phyloP scores from a whole-genome alignment of 23 tunicate genomes.

The Halocynthia aurantium region DNA sequence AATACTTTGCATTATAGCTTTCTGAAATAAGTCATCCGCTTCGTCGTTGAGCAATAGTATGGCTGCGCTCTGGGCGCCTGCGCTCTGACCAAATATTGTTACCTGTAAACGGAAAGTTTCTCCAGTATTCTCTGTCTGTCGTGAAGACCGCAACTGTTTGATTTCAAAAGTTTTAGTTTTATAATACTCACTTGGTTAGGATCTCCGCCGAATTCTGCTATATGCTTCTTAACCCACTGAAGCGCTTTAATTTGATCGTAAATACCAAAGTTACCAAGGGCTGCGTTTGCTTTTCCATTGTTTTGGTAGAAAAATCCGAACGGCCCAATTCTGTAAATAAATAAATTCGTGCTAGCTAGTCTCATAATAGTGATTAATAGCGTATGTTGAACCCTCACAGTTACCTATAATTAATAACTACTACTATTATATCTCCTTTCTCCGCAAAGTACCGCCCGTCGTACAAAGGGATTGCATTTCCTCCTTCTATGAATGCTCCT shows the following conservation, averaged over 20 bases:
- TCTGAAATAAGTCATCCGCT: slow-evolving; percentile 43
- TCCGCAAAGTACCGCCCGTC: slow-evolving; percentile 54
- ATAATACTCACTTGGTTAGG: slow-evolving; percentile 27
- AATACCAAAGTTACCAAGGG: slow-evolving; percentile 54
- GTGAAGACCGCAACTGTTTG: background rate
- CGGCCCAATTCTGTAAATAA: slow-evolving; percentile 45
- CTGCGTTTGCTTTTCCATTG: slow-evolving; percentile 26
- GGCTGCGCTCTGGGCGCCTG: slow-evolving; percentile 78
- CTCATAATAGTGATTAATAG: background rate
- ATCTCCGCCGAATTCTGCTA: slow-evolving; percentile 57
- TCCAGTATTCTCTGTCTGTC: background rate
- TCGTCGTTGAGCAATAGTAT: slow-evolving; percentile 44
- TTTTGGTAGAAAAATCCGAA: slow-evolving; percentile 81
- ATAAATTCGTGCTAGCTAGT: background rate
- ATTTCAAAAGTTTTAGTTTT: background rate
- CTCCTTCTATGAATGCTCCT: slow-evolving; percentile 74
- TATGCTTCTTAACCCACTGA: slow-evolving; percentile 41
- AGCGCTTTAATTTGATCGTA: slow-evolving; percentile 72
- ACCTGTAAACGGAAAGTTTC: slow-evolving; percentile 28
- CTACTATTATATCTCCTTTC: slow-evolving; percentile 58
- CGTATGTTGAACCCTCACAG: background rate
- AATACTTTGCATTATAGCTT: slow-evolving; percentile 57
- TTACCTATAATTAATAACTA: slow-evolving; percentile 59
- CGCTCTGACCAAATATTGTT: slow-evolving; percentile 79
- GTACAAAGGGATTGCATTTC: slow-evolving; percentile 46